Evolutionary conservation across 2,888 invertebrate species (phyloP), one percentile per base, ranked within the genome.

Genomic region (Drosophila testacea): DNA sequence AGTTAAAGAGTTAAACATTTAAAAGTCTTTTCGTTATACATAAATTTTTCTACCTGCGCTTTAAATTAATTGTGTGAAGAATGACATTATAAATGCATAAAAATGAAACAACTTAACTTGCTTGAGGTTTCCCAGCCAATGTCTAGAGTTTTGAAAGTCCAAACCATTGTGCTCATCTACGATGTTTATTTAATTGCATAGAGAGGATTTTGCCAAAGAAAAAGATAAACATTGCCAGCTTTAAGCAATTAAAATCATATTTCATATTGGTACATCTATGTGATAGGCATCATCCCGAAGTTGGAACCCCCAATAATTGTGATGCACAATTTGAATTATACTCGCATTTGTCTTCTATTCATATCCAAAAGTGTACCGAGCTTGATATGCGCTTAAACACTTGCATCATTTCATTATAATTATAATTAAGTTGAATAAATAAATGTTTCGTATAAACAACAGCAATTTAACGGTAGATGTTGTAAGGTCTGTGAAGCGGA

Each of bases 51-150:
- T 50, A 62, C n/a, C 72, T 55, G 47, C 52, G 65, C 71, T 72
- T 70, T 66, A 44, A 84, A 81, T 74, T 64, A 84, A 87, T 73
- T 83, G 83, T 87, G 88, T 85, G 83, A 87, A 87, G 75, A 79
- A 69, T 70, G 32, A 61, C 67, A 79, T 74, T 82, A 75, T 67
- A 77, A 84, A 84, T 69, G 74, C 83, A 87, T 66, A 81, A 76
- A 63, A 60, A 54, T 41, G 46, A 44, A 46, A 52, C 60, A 59
- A 54, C 66, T 76, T 48, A 56, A 51, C 66, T 77, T 57, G 46
- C 47, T 36, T 39, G 38, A 39, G 39, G 66, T 65, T 84, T 76
- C 81, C 70, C 85, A 81, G 56, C 34, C 42, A 55, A 56, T 32
- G 32, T 59, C 41, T 57, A 41, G 56, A 39, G 36, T 63, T 85